Conservation (phyloP, 2,797 vertebrate genomes). For the Leptoclinus maculatus region DNA sequence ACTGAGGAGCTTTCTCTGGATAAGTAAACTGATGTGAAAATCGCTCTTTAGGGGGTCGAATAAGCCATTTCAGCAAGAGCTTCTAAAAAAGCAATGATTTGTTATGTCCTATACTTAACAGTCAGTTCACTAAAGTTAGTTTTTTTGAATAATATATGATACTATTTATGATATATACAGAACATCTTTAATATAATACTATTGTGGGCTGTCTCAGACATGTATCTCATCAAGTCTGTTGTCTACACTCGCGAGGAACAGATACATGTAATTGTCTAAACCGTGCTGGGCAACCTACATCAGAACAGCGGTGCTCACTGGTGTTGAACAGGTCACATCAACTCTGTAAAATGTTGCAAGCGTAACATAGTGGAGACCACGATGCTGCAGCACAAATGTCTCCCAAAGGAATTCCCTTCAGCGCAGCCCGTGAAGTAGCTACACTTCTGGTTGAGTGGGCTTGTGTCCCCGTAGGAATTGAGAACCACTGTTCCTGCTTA, state of each 20-base stretch:
- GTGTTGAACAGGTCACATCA: no score
- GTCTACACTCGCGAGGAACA: neutral
- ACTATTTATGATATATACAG: neutral
- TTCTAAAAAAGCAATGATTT: neutral
- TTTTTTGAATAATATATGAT: no score
- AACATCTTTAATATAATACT: neutral
- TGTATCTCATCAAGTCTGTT: neutral
- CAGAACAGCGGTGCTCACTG: neutral
- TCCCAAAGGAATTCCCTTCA: neutral
- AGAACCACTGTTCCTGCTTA: no score
- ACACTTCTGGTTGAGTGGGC: neutral
- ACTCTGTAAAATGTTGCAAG: neutral
- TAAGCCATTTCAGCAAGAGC: slow-evolving; percentile 1
- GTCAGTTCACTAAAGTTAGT: neutral
- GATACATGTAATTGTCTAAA: neutral
- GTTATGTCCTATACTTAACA: neutral
- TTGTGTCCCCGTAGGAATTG: no score
- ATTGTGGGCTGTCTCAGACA: neutral
- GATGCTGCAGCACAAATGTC: neutral
- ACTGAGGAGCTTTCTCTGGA: neutral
- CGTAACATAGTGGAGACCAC: neutral
- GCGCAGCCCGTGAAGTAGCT: neutral
- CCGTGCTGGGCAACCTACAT: no score
- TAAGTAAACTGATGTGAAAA: slow-evolving; percentile 1
- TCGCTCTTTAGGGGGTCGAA: neutral